Evolutionary conservation across 2,888 invertebrate genomes (phyloP), one percentile per base, ranked within the genome.

Genomic region (Scaptomyza reducta): DNA sequence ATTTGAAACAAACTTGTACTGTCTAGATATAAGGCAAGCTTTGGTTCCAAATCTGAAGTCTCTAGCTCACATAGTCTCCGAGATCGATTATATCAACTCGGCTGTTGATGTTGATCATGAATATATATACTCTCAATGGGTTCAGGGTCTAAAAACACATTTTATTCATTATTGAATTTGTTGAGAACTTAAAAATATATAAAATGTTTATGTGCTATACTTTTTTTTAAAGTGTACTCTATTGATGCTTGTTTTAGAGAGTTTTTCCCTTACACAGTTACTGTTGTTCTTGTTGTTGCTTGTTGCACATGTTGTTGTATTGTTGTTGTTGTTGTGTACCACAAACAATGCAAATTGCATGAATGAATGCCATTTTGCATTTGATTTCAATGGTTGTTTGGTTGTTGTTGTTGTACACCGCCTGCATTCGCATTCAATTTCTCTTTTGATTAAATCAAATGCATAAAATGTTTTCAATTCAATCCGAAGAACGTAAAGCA

Each of bases 401-500:
- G 38, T 29, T 56, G 33, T 18, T 53, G 42, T 27, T 64, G 54
- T 22, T 62, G 57, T 64, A 60, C 63, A 56, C 51, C 61, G 56
- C 59, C 66, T 65, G 75, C 77, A 77, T 55, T 75, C 74, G 65
- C 55, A 71, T 87, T 80, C 66, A 76, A 71, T 69, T 84, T 78
- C 70, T 77, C 79, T 80, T 81, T 86, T 87, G 78, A 86, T 88
- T 79, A 77, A 87, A 88, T 84, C 80, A 87, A 88, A 80, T 82
- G 83, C 80, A 87, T 80, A 85, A 82, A 82, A 82, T 87, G 84
- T 77, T 87, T 84, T 87, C 84, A 86, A 83, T 80, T 77, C 79
- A 82, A 79, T 77, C 68, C 64, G 66, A 74, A 51, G 60, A 65
- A 57, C 44, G 33, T 47, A 41, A 40, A 41, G 11, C 41, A 41